Evolutionary conservation across 1,140 invertebrate species (phyloP).

Genomic region (Bombus cullumanus): DNA sequence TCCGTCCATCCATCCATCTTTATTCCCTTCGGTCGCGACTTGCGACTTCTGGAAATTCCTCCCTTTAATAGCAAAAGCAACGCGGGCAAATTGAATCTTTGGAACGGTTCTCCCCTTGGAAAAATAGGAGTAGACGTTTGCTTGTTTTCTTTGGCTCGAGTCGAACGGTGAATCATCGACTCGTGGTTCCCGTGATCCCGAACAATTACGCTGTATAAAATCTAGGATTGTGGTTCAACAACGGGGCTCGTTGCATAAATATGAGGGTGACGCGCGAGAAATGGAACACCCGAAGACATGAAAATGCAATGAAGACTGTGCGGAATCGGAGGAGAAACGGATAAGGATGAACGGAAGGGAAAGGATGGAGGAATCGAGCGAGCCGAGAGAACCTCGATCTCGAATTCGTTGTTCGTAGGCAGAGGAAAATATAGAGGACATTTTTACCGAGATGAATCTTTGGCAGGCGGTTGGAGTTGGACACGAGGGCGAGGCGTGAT

Average conservation of each 20-base stretch:
- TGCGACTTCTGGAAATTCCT: not conserved
- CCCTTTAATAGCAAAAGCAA: not conserved
- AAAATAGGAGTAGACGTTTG: not conserved
- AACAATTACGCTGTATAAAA: slow-evolving; percentile 48
- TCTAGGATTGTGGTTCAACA: slow-evolving; percentile 39
- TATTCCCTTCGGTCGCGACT: not conserved
- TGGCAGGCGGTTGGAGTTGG: no score
- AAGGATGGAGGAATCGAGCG: not conserved
- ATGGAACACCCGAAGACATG: slow-evolving; percentile 27
- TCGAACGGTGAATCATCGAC: not conserved
- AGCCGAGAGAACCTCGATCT: slow-evolving; percentile 18
- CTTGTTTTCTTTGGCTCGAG: not conserved
- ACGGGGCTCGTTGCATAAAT: slow-evolving; percentile 45
- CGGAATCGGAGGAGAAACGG: not conserved
- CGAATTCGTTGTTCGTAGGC: slow-evolving; percentile 52
- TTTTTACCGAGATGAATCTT: not conserved
- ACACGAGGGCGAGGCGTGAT: no score
- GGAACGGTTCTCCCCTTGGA: not conserved
- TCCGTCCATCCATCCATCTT: not conserved
- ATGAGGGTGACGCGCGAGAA: slow-evolving; percentile 33
- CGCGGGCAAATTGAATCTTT: not conserved
- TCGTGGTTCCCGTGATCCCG: not conserved
- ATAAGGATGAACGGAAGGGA: not conserved
- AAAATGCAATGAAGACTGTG: slow-evolving; percentile 50
- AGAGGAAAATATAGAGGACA: slow-evolving; percentile 30